Conservation (phyloP, 2,888 invertebrate species). For the Clepsis dumicolana region DNA sequence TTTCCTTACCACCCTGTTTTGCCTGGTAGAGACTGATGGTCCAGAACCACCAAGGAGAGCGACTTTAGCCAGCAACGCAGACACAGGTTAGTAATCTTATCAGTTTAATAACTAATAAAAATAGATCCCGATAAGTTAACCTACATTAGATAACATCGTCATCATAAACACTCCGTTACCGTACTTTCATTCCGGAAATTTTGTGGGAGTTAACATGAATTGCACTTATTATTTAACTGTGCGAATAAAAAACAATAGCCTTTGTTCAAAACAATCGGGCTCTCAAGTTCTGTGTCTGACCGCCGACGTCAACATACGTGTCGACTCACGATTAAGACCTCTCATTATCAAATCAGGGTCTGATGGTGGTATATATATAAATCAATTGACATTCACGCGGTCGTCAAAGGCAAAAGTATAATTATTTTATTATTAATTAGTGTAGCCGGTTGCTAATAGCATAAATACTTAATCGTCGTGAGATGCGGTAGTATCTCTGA, state of each 20-base stretch:
- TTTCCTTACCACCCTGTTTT: slow-evolving; percentile 68
- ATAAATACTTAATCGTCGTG: slow-evolving; percentile 64
- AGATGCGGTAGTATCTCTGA: slow-evolving; percentile 58
- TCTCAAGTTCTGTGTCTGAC: slow-evolving; percentile 71
- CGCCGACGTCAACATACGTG: slow-evolving; percentile 62
- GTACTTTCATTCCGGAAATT: slow-evolving; percentile 60
- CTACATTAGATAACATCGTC: slow-evolving; percentile 47
- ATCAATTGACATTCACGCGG: slow-evolving; percentile 26
- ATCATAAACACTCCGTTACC: slow-evolving; percentile 21
- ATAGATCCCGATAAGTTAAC: slow-evolving; percentile 26
- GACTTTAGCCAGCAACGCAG: slow-evolving; percentile 82
- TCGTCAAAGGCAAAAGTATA: slow-evolving; percentile 5
- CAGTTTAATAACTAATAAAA: neutral
- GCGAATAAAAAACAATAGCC: slow-evolving; percentile 81
- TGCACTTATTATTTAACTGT: slow-evolving; percentile 61
- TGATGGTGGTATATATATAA: neutral
- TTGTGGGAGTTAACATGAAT: slow-evolving; percentile 59
- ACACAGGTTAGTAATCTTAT: slow-evolving; percentile 83
- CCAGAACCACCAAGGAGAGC: slow-evolving; percentile 89
- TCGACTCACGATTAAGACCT: slow-evolving; percentile 35
- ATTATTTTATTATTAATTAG: neutral
- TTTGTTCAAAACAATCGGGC: slow-evolving; percentile 75
- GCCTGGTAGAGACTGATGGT: slow-evolving; percentile 87
- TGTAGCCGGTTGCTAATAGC: neutral
- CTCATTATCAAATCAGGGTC: slow-evolving; percentile 31